Base-by-base conservation (phyloP, 2,797 vertebrate genomes). In the Malurus splendens region DNA sequence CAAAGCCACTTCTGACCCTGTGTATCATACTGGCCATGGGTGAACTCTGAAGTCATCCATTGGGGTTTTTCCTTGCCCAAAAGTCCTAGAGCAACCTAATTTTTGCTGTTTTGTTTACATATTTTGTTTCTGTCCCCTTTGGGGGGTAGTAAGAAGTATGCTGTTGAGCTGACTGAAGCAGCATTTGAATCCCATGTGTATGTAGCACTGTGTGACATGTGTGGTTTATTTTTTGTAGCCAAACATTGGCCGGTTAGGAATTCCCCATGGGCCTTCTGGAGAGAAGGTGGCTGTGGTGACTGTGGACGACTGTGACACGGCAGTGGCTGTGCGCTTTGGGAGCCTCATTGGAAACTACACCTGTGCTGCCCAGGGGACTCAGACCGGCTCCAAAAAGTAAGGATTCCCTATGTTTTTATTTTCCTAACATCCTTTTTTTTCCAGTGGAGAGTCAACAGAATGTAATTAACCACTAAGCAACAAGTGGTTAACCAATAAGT, bases 271-370 rank as follows among this genome's bases (percentile, higher is more conserved):
- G n/a, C 99, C 99, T 1, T 99, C 99, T 0, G 98, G 98, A 39
- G 99, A 99, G 93, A 99, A 99, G 95, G 98, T 99, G 95, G 99
- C 99, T 0, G 98, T 99, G 87, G 99, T 99, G 36, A 98, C 99
- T 0, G 98, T 99, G 85, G 99, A 99, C 0, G 98, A 99, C 96
- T 99, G 99, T 80, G 99, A 99, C 95, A 98, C 98, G 0, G 98
- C 99, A 14, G 98, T 99, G 97, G 98, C 99, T 0, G 98, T 99
- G 80, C 98, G 98, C 77, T 99, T 99, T 0, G 98, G 99, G 51
- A 97, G 74, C 93, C 96, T 98, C 70, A 97, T 99, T 7, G 98
- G 98, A 39, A 99, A 99, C 97, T 99, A 99, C 95, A 99, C 98
- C 45, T 99, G 99, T 0, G 99, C 99, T 1, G 99, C 99, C 38